phyloP scores from a whole-genome alignment of 2,113 vertebrate species.

The Progne subis region DNA sequence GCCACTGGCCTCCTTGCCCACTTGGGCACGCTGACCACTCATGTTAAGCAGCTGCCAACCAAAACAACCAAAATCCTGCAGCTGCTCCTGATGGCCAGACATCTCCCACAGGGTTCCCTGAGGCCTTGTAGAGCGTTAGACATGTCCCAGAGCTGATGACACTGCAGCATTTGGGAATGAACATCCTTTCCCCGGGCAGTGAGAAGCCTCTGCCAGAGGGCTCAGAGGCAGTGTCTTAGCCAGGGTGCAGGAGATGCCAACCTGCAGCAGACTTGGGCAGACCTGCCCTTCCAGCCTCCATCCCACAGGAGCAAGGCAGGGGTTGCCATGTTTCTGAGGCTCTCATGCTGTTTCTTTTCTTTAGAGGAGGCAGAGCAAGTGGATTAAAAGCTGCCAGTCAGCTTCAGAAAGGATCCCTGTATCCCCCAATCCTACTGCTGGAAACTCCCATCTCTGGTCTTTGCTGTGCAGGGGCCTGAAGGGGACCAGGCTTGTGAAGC shows the following conservation, averaged over 20 bases:
- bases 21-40: background rate
- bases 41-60: background rate
- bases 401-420: background rate
- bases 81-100: background rate
- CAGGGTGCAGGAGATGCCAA: background rate
- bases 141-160: background rate
- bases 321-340: background rate
- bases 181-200: background rate
- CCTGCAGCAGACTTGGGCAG: background rate
- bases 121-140: background rate
- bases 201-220: background rate
- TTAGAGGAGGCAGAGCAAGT: background rate
- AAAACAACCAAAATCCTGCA: background rate
- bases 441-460: background rate
- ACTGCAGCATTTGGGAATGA: background rate
- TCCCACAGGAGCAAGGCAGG: background rate
- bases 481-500: background rate
- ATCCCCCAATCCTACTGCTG: background rate
- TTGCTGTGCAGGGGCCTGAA: background rate
- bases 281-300: background rate
- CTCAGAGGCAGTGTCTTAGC: background rate
- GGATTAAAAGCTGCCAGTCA: background rate
- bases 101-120: background rate
- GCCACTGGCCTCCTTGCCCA: background rate
- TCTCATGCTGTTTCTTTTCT: background rate